Conservation (phyloP, 2,797 vertebrate species). For the Scarus forsteni region DNA sequence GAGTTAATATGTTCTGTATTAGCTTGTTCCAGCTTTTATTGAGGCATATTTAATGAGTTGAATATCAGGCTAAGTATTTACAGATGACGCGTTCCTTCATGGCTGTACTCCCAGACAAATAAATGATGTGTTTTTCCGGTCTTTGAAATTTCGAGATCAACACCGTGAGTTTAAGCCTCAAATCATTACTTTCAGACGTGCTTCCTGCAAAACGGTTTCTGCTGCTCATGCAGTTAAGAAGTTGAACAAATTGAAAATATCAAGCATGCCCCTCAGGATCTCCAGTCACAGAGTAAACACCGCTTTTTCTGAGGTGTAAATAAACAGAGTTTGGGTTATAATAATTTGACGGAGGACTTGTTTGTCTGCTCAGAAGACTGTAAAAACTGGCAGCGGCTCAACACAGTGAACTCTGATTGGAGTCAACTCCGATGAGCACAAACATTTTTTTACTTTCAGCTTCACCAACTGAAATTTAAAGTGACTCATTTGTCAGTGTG, state of each 20-base stretch:
- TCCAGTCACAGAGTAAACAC: not conserved
- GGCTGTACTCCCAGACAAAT: not conserved
- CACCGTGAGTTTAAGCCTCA: not conserved
- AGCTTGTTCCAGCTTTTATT: too few relatives aligned
- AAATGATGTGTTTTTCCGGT: not conserved
- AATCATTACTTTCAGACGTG: not conserved
- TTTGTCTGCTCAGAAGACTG: slow-evolving; percentile 25
- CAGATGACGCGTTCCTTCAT: not conserved
- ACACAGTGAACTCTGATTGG: slow-evolving; percentile 21
- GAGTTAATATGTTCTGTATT: too few relatives aligned
- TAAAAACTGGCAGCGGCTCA: slow-evolving; percentile 38
- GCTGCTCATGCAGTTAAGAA: not conserved
- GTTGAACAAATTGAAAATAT: not conserved
- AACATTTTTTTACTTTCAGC: slow-evolving; percentile 16
- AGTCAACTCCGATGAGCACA: not conserved
- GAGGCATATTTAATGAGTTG: too few relatives aligned
- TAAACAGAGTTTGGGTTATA: slow-evolving; percentile 11
- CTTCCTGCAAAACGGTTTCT: not conserved
- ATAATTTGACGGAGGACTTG: slow-evolving; percentile 20
- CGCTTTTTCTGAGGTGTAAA: slow-evolving; percentile 10
- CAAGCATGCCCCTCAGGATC: not conserved
- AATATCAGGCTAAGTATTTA: not conserved
- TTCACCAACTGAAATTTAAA: slow-evolving; percentile 1
- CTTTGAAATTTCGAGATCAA: not conserved
- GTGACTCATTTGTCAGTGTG: not conserved